Evolutionary conservation across 2,113 vertebrate species (phyloP).

Genomic region (Chionis minor): DNA sequence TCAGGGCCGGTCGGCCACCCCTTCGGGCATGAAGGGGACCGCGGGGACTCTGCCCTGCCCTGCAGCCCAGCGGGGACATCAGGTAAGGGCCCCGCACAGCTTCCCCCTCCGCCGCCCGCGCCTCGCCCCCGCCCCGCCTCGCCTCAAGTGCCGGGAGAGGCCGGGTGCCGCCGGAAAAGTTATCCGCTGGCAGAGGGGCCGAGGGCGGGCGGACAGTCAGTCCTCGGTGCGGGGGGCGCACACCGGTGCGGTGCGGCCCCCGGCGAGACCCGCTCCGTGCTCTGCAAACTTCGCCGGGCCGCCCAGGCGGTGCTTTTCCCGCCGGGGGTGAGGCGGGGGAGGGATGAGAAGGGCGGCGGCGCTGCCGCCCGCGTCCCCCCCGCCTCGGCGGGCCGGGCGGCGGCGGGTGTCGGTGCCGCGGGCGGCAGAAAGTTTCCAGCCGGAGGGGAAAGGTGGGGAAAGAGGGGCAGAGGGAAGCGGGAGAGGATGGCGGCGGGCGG

Average conservation of each 20-base stretch:
- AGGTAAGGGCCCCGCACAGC: neutral
- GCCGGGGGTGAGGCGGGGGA: neutral
- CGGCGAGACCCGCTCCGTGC: neutral
- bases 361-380: neutral
- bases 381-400: neutral
- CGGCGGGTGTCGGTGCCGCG: neutral
- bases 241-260: neutral
- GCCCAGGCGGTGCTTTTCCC: neutral
- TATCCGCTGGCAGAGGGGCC: neutral
- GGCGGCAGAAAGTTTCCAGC: neutral
- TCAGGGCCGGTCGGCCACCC: neutral
- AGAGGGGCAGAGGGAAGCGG: neutral
- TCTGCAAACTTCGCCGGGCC: fast-evolving
- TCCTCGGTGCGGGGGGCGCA: neutral
- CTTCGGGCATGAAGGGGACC: constrained; percentile 23
- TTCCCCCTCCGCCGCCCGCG: neutral
- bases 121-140: too few species aligned
- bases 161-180: neutral
- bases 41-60: neutral
- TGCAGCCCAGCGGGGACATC: neutral
- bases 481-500: neutral
- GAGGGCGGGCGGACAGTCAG: neutral
- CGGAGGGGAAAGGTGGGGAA: too few species aligned
- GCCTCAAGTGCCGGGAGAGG: neutral
- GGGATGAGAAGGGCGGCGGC: neutral